Evolutionary conservation across 2,113 vertebrate genomes (phyloP).

Genomic region (Theristicus caerulescens): DNA sequence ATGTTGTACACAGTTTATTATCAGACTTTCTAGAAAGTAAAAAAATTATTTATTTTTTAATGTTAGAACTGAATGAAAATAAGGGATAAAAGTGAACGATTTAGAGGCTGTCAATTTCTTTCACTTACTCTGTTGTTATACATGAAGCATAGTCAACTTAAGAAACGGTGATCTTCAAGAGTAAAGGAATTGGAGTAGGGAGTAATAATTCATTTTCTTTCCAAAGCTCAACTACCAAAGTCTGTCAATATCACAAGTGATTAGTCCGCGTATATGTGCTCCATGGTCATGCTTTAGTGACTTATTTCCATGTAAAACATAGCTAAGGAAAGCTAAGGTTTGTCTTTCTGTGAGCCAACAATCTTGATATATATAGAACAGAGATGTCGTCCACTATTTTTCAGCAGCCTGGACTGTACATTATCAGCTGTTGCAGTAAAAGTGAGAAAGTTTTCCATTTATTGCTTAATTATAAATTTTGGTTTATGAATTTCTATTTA

Average conservation of each 20-base stretch:
- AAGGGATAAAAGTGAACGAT: neutral
- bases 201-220: neutral
- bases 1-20: neutral
- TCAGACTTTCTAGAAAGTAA: neutral
- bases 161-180: neutral
- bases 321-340: neutral
- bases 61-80: neutral
- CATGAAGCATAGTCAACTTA: neutral
- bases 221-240: neutral
- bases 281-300: neutral
- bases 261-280: neutral
- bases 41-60: neutral
- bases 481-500: neutral
- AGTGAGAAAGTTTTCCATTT: neutral
- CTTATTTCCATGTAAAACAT: neutral
- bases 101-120: neutral
- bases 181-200: neutral
- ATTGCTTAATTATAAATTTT: neutral
- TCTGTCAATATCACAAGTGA: neutral
- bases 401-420: neutral
- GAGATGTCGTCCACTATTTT: neutral
- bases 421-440: neutral
- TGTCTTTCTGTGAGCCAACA: neutral
- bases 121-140: neutral
- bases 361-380: neutral